Evolutionary conservation across 1,140 invertebrate species (phyloP).

Genomic region (Halictus rubicundus): DNA sequence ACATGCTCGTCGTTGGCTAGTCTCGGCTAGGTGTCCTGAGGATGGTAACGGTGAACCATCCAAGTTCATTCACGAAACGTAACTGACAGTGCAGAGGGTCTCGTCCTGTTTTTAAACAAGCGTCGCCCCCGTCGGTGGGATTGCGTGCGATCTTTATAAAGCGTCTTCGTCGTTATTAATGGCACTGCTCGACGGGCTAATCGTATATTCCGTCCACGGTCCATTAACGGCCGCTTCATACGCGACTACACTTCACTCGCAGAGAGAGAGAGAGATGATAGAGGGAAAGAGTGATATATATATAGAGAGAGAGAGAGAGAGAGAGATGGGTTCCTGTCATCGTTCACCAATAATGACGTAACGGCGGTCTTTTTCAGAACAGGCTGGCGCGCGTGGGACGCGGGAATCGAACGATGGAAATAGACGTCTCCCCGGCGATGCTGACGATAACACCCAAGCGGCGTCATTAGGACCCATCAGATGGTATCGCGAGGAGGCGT

Average conservation of each 20-base stretch:
- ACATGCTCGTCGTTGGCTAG: no score
- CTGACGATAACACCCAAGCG: constrained; percentile 19
- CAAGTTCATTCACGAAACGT: constrained; percentile 32
- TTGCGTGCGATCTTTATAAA: constrained; percentile 37
- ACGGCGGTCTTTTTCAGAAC: constrained; percentile 43
- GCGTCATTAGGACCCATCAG: constrained; percentile 43
- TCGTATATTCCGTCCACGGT: constrained; percentile 52
- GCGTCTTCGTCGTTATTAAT: constrained; percentile 50
- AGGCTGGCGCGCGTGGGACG: constrained; percentile 25
- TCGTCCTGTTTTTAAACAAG: constrained; percentile 13
- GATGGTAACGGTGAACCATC: background rate
- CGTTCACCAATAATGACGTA: constrained; percentile 60
- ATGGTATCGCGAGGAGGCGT: constrained; percentile 5
- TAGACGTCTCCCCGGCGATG: constrained; percentile 19
- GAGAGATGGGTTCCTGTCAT: constrained; percentile 44
- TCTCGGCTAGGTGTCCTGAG: no score
- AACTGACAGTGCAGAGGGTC: background rate
- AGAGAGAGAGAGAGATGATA: no score
- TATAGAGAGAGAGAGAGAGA: no score
- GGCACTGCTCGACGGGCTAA: constrained; percentile 59
- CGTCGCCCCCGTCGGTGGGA: constrained; percentile 11
- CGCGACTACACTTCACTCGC: constrained; percentile 45
- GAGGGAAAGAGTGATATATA: no score
- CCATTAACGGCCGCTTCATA: constrained; percentile 55
- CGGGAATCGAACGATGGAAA: constrained; percentile 33